Percentiles rank a stretch among this genome's conserved stretches.
Evolutionary conservation across 23 tunicate genomes (phyloP).

Genomic region (Trididemnum nubilum): DNA sequence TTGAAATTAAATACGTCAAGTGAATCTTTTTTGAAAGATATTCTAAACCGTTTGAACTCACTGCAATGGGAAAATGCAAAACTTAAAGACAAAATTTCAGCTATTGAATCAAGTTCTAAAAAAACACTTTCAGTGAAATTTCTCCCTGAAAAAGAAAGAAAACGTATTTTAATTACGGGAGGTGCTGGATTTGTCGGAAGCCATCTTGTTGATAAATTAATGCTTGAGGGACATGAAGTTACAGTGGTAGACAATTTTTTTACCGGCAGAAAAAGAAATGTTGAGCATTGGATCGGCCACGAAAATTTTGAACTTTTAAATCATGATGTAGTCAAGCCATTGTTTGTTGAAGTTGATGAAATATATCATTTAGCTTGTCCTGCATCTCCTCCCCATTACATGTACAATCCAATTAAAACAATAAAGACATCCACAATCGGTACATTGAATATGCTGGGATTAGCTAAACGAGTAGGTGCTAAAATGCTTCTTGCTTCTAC

Average conservation of each 20-base stretch:
- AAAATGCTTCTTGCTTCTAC: constrained; percentile 88
- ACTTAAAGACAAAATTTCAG: constrained; percentile 18
- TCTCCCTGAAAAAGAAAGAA: constrained; percentile 84
- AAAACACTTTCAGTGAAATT: constrained; percentile 64
- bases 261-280: constrained; percentile 92
- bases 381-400: constrained; percentile 99
- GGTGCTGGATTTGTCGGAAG: constrained; percentile 99
- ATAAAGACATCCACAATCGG: constrained; percentile 90
- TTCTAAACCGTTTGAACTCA: constrained; percentile 13
- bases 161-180: constrained; percentile 87
- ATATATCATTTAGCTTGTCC: constrained; percentile 97
- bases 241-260: constrained; percentile 93
- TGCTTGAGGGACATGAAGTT: constrained; percentile 91
- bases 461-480: constrained; percentile 83
- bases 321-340: constrained; percentile 84
- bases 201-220: constrained; percentile 88
- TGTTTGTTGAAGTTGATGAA: constrained; percentile 88
- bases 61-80: constrained; percentile 47
- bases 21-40: constrained; percentile 20
- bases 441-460: constrained; percentile 86
- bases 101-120: constrained; percentile 22
- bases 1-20: constrained; percentile 23
- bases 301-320: constrained; percentile 92
- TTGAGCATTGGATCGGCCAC: constrained; percentile 97
- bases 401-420: constrained; percentile 95